Base-by-base conservation (phyloP, 92 coral and sea anemone genomes). In the Virgularia gustaviana region DNA sequence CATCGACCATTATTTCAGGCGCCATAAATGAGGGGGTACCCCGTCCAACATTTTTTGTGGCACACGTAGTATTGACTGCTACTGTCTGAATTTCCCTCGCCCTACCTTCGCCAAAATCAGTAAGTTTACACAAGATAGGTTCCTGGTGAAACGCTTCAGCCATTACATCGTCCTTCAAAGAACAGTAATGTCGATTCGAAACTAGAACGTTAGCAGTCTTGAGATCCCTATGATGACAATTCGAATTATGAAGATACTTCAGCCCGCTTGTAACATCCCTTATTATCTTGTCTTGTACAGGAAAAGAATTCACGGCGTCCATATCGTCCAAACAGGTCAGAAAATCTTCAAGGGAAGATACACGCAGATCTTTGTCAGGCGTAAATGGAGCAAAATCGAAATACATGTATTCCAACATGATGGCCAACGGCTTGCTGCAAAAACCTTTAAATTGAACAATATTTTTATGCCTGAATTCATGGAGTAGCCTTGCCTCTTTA, bases 21-120 rank as follows among this genome's bases (percentile, higher is more conserved):
- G 59, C 73, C 76, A 70, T 70, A 33, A 44, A 70, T 24, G 64
- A 63, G 23, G 51, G 28, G 28, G 77, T 71, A 16, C 77, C 67
- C 9, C 67, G 67, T 34, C 24, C 63, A 53, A 71, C 64, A 6
- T 54, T 71, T n/a, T 25, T 70, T 30, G 76, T 70, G n/a, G n/a
- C n/a, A 18, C 59, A 27, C 7, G 76, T 70, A 19, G 25, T 51
- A 18, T 22, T 19, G 12, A 71, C 45, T 53, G 12, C 64, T 12
- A 23, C 59, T 7, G 77, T n/a, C n/a, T n/a, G n/a, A n/a, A n/a
- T n/a, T n/a, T n/a, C n/a, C n/a, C n/a, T n/a, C n/a, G n/a, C n/a
- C n/a, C n/a, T n/a, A n/a, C n/a, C n/a, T n/a, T n/a, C n/a, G n/a
- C n/a, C n/a, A n/a, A n/a, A n/a, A n/a, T n/a, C n/a, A n/a, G n/a